Evolutionary conservation across 2,797 vertebrate species (phyloP), one percentile per base, ranked within the genome.

Genomic region (Adelosebastes latens): DNA sequence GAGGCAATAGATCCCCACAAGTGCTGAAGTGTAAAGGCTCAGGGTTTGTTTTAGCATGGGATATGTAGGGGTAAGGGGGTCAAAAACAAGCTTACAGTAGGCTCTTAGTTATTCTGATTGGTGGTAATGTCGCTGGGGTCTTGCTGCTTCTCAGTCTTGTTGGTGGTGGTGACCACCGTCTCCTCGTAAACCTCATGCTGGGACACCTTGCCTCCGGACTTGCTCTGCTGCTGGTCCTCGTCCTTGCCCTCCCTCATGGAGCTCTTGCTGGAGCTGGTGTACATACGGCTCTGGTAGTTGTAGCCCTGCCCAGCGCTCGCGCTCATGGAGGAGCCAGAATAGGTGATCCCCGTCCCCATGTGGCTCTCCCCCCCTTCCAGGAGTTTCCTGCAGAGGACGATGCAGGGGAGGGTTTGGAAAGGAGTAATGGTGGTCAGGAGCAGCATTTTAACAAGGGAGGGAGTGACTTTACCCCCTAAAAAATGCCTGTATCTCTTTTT

Each of bases 351-450:
- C 0, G 95, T 94, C 88, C 96, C 97, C 46, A 99, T 97, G 86
- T 97, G 96, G 42, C 95, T 99, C 94, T 99, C 98, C 92, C 99
- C 98, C 2, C 98, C 98, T 91, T 99, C 98, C 91, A 99, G 95
- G 66, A 99, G 95, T 93, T 99, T 99, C 95, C 98, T 99, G 88
- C 70, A 92, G 65, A 80, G 9, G 39, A 63, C 8, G 5, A 73
- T 7, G 70, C 10, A 20, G 16, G 36, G 24, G 18, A 20, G 3
- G 22, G n/a, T 2, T 77, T 29, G 71, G 20, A 55, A 27, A 53
- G n/a, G 59, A 66, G 5, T 16, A 36, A 10, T n/a, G 6, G 31
- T 31, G 31, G 52, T 13, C 2, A n/a, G 56, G 24, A 61, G 14
- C 1, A 22, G 22, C 6, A 25, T 24, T 29, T 32, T 39, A 16